phyloP scores from a whole-genome alignment of 64 coral and sea anemone species.

The Astreopora myriophthalma region DNA sequence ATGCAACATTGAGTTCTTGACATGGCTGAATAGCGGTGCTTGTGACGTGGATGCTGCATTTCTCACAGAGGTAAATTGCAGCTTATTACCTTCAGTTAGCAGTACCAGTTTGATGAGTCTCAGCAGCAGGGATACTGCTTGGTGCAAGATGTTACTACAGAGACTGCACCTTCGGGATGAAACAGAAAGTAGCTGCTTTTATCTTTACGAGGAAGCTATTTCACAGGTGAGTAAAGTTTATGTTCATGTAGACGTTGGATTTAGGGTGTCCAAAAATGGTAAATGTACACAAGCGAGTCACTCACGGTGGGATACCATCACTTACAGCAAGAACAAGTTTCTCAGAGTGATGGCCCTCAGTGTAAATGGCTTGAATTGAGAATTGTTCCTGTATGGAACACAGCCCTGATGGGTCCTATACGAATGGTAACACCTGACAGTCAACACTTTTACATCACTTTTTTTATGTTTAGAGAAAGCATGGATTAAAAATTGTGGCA shows the following conservation, averaged over 20 bases:
- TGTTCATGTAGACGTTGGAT: neutral
- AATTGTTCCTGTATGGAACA: no score
- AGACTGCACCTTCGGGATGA: slow-evolving; percentile 70
- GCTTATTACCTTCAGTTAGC: slow-evolving; percentile 65
- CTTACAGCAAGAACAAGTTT: no score
- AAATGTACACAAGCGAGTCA: no score
- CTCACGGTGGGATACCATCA: no score
- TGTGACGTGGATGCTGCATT: slow-evolving; percentile 82
- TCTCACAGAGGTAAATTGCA: slow-evolving; percentile 63
- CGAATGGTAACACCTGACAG: no score
- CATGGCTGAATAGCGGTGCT: slow-evolving; percentile 85
- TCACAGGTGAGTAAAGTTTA: slow-evolving; percentile 67
- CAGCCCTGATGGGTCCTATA: no score
- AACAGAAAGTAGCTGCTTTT: slow-evolving; percentile 46
- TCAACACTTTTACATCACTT: no score
- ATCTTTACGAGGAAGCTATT: slow-evolving; percentile 81
- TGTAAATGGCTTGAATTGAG: no score
- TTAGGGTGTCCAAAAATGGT: neutral
- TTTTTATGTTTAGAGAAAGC: no score
- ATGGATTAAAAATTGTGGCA: no score
- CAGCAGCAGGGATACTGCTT: slow-evolving; percentile 52
- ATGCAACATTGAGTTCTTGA: slow-evolving; percentile 77
- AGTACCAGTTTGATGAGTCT: slow-evolving; percentile 76
- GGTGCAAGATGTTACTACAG: slow-evolving; percentile 81
- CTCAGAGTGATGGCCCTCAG: no score